Base-by-base conservation (phyloP, 1,140 invertebrate genomes). In the Harpegnathos saltator region DNA sequence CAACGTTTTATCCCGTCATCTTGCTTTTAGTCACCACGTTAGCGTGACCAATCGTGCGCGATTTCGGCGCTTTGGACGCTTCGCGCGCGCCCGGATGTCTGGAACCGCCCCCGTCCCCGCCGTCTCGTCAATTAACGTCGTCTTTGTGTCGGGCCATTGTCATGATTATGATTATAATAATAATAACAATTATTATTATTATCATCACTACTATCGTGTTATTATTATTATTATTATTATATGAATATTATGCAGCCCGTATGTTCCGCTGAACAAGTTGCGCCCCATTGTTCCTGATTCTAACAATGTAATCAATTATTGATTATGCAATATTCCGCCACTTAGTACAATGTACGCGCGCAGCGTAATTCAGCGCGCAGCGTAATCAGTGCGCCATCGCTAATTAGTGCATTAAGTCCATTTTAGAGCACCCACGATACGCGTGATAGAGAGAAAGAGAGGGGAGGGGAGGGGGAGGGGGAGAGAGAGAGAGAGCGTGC, bases 241-340 rank as follows among this genome's bases (percentile, higher is more conserved):
- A 33, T 14, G 44, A 58, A 24, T n/a, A 78, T 26, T 58, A 59
- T 80, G 19, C 33, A 50, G 38, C 11, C 38, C 33, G 54, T 26
- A 59, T 3, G 33, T 44, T 22, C n/a, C 22, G 5, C 22, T 80
- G 75, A 80, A 80, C 71, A 80, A 80, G 65, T 80, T 80, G 52
- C 69, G 19, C 33, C 38, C 17, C 52, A 80, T 80, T 80, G 75
- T 78, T 24, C 14, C 26, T 71, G 63, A 80, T 71, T 80, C 52
- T 71, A 80, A 80, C 75, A 80, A 80, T 80, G 63, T 80, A 80
- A 48, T 80, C 75, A 80, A 59, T 80, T 80, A 80, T 71, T 80
- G 75, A 69, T 69, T 58, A 54, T 1, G 24, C 54, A 77, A 54
- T 66, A 77, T 66, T 77, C 48, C 48, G 48, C 48, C 26, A 56